Evolutionary conservation across 2,888 invertebrate genomes (phyloP).

Genomic region (Xestia ashworthii): DNA sequence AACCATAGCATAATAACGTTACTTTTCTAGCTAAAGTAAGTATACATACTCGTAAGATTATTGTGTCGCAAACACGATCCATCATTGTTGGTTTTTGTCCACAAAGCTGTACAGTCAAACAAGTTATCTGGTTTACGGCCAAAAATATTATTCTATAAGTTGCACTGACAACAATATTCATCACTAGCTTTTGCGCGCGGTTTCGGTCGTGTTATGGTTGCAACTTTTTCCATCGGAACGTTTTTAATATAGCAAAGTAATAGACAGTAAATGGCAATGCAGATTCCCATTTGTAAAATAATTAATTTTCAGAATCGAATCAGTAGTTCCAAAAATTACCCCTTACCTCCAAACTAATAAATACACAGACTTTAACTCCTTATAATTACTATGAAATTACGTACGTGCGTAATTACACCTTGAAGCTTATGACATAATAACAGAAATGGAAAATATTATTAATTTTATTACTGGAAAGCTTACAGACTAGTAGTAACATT

Average conservation of each 20-base stretch:
- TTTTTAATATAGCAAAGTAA: neutral
- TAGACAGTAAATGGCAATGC: neutral
- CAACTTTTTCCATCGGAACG: neutral
- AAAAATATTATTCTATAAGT: neutral
- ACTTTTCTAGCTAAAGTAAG: conserved; percentile 43
- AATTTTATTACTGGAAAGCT: no score
- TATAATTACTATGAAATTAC: no score
- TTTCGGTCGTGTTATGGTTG: neutral
- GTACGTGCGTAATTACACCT: no score
- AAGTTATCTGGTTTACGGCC: neutral
- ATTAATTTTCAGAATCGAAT: no score
- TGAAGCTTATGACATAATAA: no score
- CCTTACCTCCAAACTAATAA: neutral
- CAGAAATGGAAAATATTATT: no score
- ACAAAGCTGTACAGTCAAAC: conserved; percentile 55
- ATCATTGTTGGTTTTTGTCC: conserved; percentile 73
- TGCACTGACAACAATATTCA: neutral
- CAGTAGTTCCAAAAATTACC: no score
- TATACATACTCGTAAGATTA: conserved; percentile 57
- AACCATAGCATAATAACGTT: conserved; percentile 32
- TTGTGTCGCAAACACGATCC: conserved; percentile 66
- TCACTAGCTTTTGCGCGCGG: neutral
- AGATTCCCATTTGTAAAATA: neutral
- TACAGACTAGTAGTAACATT: no score
- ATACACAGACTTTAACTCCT: neutral